Conservation (phyloP, 2,888 invertebrate genomes). For the Campoplex capitator region DNA sequence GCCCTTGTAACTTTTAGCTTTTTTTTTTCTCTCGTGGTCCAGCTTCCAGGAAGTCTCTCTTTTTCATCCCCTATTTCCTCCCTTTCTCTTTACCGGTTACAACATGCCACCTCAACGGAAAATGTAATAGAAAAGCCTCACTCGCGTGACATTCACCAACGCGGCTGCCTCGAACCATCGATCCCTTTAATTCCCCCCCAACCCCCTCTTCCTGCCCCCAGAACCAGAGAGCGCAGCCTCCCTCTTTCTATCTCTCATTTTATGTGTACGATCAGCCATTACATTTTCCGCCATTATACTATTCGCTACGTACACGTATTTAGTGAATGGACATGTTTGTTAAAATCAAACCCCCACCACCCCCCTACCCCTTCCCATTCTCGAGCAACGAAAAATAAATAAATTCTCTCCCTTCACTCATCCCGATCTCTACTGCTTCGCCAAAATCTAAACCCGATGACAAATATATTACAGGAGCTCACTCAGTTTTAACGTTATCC, state of each 20-base stretch:
- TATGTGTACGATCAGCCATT: slow-evolving; percentile 52
- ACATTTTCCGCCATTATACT: slow-evolving; percentile 64
- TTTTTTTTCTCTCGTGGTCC: not conserved
- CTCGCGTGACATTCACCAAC: slow-evolving; percentile 70
- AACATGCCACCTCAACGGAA: slow-evolving; percentile 54
- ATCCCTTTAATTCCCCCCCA: slow-evolving; percentile 51
- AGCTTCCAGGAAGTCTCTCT: not conserved
- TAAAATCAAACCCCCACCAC: not conserved
- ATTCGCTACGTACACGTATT: not conserved
- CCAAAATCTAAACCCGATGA: not conserved
- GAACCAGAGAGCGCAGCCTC: slow-evolving; percentile 50
- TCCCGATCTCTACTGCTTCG: not conserved
- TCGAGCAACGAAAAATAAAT: slow-evolving; percentile 43
- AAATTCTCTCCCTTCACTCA: slow-evolving; percentile 29
- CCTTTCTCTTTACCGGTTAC: slow-evolving; percentile 34
- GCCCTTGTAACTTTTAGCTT: slow-evolving; percentile 16
- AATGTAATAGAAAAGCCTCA: slow-evolving; percentile 71
- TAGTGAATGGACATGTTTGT: slow-evolving; percentile 4
- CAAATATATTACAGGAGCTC: not conserved
- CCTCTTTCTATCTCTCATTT: slow-evolving; percentile 43
- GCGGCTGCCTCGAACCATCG: slow-evolving; percentile 71
- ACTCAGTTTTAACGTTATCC: not conserved
- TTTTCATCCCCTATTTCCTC: not conserved
- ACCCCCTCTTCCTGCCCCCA: not conserved
- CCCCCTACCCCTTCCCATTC: not conserved